Percentiles rank a stretch among this genome's conserved stretches.
Conservation (phyloP, 2,797 vertebrate species). For the Poecilia picta region DNA sequence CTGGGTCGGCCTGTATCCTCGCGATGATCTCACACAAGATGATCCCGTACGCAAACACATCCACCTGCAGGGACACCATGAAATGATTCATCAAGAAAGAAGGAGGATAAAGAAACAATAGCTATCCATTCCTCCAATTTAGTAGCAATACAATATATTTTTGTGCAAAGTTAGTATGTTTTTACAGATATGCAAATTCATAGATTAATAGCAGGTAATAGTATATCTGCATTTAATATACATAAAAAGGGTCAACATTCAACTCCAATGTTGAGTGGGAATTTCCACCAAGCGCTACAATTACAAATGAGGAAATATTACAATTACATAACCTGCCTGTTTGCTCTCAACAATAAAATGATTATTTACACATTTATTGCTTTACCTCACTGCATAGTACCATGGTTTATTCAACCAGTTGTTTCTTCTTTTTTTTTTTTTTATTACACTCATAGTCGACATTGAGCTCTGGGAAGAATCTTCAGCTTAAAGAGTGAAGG, state of each 20-base stretch:
- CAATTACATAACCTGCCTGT: slow-evolving; percentile 40
- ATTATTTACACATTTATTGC: slow-evolving; percentile 48
- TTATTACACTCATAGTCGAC: slow-evolving; percentile 39
- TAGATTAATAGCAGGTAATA: background rate
- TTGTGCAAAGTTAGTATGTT: background rate
- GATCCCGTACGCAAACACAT: slow-evolving; percentile 94
- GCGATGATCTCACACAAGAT: slow-evolving; percentile 95
- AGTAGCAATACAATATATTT: background rate
- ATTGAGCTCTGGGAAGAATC: slow-evolving; percentile 40
- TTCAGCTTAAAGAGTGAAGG: slow-evolving; percentile 18
- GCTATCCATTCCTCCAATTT: background rate
- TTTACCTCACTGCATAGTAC: slow-evolving; percentile 7
- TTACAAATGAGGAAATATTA: background rate
- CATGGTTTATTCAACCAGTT: slow-evolving; percentile 16
- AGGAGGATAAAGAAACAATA: background rate
- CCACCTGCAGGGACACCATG: slow-evolving; percentile 80
- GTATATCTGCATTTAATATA: background rate
- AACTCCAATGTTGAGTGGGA: background rate
- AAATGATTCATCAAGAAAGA: background rate
- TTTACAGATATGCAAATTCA: background rate
- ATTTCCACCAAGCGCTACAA: slow-evolving; percentile 6
- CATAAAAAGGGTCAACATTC: background rate
- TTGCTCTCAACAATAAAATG: slow-evolving; percentile 7
- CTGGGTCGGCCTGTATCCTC: slow-evolving; percentile 92
- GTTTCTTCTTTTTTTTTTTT: background rate